Evolutionary conservation across 2,888 invertebrate genomes (phyloP).

Genomic region (Mayetiola destructor): DNA sequence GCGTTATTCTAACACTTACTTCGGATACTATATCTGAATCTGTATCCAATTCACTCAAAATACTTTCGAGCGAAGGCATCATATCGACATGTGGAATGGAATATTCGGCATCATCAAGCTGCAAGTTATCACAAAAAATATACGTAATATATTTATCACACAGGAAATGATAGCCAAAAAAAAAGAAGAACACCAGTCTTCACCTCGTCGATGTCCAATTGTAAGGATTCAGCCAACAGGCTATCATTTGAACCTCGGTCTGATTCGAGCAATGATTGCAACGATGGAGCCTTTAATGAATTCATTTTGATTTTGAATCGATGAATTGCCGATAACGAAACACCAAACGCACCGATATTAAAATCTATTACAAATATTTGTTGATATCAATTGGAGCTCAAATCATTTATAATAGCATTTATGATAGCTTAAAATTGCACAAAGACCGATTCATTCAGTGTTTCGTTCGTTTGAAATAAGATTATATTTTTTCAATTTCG

Average conservation of each 20-base stretch:
- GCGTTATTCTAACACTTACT: slow-evolving; percentile 27
- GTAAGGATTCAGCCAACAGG: slow-evolving; percentile 40
- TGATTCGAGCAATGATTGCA: slow-evolving; percentile 42
- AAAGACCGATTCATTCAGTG: background rate
- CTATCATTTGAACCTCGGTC: slow-evolving; percentile 55
- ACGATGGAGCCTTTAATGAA: slow-evolving; percentile 32
- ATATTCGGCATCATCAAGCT: slow-evolving; percentile 71
- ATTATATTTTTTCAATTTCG: background rate
- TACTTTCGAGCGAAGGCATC: slow-evolving; percentile 65
- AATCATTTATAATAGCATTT: background rate
- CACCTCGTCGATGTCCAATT: slow-evolving; percentile 54
- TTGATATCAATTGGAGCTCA: background rate
- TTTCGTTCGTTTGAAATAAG: background rate
- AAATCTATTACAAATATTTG: no score
- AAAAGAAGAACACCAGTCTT: no score
- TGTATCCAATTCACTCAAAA: slow-evolving; percentile 58
- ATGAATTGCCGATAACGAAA: background rate
- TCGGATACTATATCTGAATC: slow-evolving; percentile 43
- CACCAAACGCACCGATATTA: background rate
- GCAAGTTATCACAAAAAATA: background rate
- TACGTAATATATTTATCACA: no score
- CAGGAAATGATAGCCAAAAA: no score
- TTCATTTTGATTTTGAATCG: slow-evolving; percentile 24
- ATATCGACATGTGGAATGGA: slow-evolving; percentile 62
- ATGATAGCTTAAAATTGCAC: background rate